Conservation (phyloP, 2,888 invertebrate genomes). For the Axea sp. region DNA sequence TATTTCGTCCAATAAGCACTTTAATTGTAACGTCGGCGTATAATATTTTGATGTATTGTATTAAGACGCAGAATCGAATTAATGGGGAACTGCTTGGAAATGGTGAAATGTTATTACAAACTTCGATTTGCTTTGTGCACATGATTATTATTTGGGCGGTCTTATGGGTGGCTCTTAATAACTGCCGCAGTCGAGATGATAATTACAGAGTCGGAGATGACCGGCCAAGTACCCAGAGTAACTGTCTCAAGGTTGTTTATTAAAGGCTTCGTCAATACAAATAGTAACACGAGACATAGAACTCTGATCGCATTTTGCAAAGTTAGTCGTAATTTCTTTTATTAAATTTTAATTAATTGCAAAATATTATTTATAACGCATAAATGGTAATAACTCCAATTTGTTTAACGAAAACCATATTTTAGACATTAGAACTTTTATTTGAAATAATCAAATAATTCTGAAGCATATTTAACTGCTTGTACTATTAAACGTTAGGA, state of each 20-base stretch:
- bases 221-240: slow-evolving; percentile 64
- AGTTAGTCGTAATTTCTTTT: slow-evolving; percentile 1
- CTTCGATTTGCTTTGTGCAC: slow-evolving; percentile 32
- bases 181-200: slow-evolving; percentile 62
- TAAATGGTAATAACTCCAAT: no score
- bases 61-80: slow-evolving; percentile 7
- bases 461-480: no score
- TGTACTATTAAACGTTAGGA: no score
- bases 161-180: slow-evolving; percentile 59
- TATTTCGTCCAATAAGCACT: no score
- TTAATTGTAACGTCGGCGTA: no score
- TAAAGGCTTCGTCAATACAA: slow-evolving; percentile 63
- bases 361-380: no score
- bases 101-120: slow-evolving; percentile 16
- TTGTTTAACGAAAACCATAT: no score
- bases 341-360: slow-evolving; percentile 2
- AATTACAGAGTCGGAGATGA: slow-evolving; percentile 67
- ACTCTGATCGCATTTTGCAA: slow-evolving; percentile 6
- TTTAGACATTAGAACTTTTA: no score
- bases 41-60: slow-evolving; percentile 36
- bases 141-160: slow-evolving; percentile 37
- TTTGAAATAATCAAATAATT: no score
- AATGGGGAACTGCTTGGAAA: neutral
- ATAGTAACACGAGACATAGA: slow-evolving; percentile 59
- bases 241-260: slow-evolving; percentile 66